Evolutionary conservation across 2,113 vertebrate genomes (phyloP), one percentile per base, ranked within the genome.

Genomic region (Zingel zingel): DNA sequence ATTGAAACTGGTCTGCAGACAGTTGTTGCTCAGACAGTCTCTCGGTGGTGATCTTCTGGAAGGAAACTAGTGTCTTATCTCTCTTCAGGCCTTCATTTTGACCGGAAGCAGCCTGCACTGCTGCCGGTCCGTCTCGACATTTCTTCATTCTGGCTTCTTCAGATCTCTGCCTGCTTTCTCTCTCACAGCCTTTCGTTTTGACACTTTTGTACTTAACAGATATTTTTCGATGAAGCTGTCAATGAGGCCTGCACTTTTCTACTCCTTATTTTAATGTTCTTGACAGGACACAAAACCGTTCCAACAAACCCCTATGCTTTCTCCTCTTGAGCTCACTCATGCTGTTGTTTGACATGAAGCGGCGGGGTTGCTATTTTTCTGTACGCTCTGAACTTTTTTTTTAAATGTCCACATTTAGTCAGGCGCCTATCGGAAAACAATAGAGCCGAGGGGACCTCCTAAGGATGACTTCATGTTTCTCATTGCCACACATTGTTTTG

Each of bases 31-130:
- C 83, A 70, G 86, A 69, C 84, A n/a, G 88, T 77, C 59, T 89
- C 67, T 89, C 48, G 12, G 69, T 75, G 76, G 79, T 88, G 86
- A 89, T 90, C 88, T 86, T 83, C 74, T 77, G 84, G 92, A 93
- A 91, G 90, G 92, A 94, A 94, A 93, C 93, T 93, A 94, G 94
- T 95, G 95, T 95, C 94, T 94, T 95, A 94, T 92, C 89, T 94
- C 87, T 94, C 90, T 95, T 93, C 92, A 90, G 91, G 93, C 94
- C 93, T 94, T 94, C 89, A 91, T 93, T 91, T 92, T 33, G 92
- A 89, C 83, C 75, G 36, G 78, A 68, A 84, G 79, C 77, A 18
- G 80, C 84, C 73, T 16, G 51, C 63, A 9, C 57, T 23, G 72
- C 86, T 43, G 82, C 77, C 33, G 65, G 75, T 91, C 88, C 21